These are phyloP conservation scores for Pterocles orientalis DNA, from an alignment of 2,113 vertebrate genomes.

Conservation along the genomic window DNA sequence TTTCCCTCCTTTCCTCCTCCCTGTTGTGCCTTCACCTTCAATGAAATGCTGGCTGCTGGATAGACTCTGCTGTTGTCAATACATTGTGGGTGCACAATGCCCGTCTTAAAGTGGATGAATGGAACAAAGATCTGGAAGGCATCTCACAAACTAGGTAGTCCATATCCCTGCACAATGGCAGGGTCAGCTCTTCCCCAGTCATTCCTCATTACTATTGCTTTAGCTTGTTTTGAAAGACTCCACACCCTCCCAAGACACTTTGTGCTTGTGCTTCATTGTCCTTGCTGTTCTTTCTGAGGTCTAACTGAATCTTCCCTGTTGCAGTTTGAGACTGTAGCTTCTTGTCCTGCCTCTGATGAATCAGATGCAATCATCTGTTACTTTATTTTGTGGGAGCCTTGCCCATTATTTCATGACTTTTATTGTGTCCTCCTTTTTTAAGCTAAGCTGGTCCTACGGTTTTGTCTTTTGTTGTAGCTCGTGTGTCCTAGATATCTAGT, in stretches of 20 bases:
- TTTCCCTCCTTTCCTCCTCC: background rate
- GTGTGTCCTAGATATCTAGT: background rate
- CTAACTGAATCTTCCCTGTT: background rate
- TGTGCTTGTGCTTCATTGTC: background rate
- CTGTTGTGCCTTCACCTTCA: background rate
- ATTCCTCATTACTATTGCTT: background rate
- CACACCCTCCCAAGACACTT: background rate
- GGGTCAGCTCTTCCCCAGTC: background rate
- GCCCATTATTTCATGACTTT: background rate
- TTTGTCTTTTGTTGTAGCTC: background rate
- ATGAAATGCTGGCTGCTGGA: accelerated
- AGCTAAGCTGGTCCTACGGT: background rate
- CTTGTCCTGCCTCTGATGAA: background rate
- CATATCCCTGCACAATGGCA: background rate
- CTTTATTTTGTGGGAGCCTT: background rate
- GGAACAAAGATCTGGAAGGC: background rate
- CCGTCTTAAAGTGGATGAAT: background rate
- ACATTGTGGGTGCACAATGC: background rate
- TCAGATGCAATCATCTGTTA: background rate
- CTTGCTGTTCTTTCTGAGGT: background rate
- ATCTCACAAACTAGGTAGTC: background rate
- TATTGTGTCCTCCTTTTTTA: background rate
- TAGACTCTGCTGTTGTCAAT: background rate
- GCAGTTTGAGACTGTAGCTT: background rate
- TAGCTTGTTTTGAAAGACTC: background rate